These are phyloP conservation scores for Coelopa frigida DNA, from an alignment of 1,140 invertebrate species.

Conservation along the genomic window DNA sequence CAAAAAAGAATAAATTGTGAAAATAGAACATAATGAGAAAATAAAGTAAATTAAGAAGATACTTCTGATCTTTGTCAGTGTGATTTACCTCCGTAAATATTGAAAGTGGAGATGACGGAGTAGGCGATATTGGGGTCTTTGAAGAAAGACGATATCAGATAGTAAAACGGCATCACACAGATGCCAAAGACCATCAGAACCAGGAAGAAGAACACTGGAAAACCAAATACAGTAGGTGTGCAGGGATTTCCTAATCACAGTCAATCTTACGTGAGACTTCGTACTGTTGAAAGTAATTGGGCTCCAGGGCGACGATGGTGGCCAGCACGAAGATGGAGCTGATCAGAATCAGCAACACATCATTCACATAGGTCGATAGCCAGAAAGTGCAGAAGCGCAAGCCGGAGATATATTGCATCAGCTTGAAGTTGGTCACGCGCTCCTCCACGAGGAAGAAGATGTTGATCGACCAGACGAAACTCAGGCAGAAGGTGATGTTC, in stretches of 20 bases:
- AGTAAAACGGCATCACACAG: conserved; percentile 11
- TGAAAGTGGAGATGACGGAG: neutral
- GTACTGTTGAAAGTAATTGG: neutral
- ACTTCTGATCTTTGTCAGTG: no score
- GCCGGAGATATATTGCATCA: conserved; percentile 22
- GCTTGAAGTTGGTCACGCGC: conserved; percentile 11
- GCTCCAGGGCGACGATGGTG: neutral
- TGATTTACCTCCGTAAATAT: neutral
- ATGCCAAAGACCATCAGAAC: conserved; percentile 7
- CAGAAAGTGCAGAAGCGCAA: conserved; percentile 3
- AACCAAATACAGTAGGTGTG: neutral
- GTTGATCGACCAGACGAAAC: conserved; percentile 12
- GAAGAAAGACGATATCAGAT: conserved; percentile 9
- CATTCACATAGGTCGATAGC: neutral
- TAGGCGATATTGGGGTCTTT: conserved; percentile 4
- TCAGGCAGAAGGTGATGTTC: conserved; percentile 11
- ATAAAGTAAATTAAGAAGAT: no score
- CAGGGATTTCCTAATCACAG: neutral
- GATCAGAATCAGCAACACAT: neutral
- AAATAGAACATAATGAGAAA: no score
- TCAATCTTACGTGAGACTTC: neutral
- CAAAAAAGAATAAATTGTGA: no score
- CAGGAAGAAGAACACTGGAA: conserved; percentile 11
- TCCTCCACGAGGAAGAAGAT: conserved; percentile 10
- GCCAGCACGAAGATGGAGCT: neutral